A percentile compares a stretch with the other conserved stretches of the same genome.
These are phyloP conservation scores for Clarias magur DNA, from an alignment of 2,113 vertebrate species.

Conservation along the genomic window DNA sequence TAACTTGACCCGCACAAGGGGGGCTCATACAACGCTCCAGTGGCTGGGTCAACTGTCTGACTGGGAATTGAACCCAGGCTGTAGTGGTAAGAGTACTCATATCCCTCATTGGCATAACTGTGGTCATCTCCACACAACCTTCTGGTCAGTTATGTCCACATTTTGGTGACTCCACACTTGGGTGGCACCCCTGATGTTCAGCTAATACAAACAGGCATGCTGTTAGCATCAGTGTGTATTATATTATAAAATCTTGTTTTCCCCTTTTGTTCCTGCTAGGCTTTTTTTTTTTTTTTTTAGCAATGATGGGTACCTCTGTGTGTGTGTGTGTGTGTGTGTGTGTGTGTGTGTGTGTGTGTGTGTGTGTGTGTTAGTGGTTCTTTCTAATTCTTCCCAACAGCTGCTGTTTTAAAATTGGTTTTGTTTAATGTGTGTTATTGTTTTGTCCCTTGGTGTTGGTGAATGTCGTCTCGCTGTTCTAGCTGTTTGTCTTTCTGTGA, in stretches of 20 bases:
- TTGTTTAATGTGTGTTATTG: slow-evolving; percentile 4
- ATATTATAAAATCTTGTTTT: neutral
- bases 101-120: neutral
- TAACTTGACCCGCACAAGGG: too few relatives aligned
- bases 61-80: too few relatives aligned
- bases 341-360: neutral
- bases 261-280: neutral
- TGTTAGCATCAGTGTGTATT: neutral
- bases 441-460: slow-evolving; percentile 24
- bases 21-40: too few relatives aligned
- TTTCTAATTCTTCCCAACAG: neutral
- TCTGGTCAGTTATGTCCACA: neutral
- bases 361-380: neutral
- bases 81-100: neutral
- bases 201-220: neutral
- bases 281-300: neutral
- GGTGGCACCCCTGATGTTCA: neutral
- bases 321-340: neutral
- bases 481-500: slow-evolving; percentile 1
- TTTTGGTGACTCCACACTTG: neutral
- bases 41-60: too few relatives aligned
- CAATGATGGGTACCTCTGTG: neutral
- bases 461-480: neutral
- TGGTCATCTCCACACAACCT: neutral
- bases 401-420: neutral